phyloP scores from a whole-genome alignment of 2,113 vertebrate species.

The Barnardius zonarius region DNA sequence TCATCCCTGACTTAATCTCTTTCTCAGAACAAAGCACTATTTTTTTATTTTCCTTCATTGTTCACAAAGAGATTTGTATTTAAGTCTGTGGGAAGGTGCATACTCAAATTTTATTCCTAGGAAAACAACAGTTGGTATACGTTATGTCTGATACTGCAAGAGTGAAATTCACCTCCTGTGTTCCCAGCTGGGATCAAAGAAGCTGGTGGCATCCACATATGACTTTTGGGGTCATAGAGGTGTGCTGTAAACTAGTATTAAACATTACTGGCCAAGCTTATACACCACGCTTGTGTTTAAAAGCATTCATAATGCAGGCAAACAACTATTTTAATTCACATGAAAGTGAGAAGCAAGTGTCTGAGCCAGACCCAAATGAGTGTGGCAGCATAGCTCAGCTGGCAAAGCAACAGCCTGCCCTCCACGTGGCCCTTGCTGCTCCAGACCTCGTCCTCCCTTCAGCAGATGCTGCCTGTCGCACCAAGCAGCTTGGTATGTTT shows the following conservation, averaged over 20 bases:
- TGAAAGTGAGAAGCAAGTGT: not conserved
- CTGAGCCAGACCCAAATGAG: not conserved
- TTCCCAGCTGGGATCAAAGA: not conserved
- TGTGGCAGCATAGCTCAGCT: not conserved
- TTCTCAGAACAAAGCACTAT: not conserved
- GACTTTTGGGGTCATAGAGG: not conserved
- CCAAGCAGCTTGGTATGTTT: not conserved
- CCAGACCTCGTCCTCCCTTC: not conserved
- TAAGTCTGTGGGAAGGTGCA: not conserved
- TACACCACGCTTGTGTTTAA: not conserved
- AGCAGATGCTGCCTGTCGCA: not conserved
- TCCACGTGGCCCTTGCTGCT: not conserved
- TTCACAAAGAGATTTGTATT: not conserved
- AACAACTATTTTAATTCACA: not conserved
- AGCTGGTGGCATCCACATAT: not conserved
- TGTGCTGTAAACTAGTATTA: not conserved
- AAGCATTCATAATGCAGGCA: not conserved
- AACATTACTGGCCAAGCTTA: not conserved
- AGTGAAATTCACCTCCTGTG: conserved; percentile 7
- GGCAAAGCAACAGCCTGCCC: not conserved
- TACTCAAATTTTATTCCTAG: not conserved
- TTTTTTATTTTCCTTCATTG: not conserved
- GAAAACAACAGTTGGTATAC: conserved; percentile 11
- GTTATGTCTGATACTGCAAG: not conserved
- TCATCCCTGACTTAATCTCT: not conserved